phyloP scores from a whole-genome alignment of 2,113 vertebrate species.

The Myxocyprinus asiaticus region DNA sequence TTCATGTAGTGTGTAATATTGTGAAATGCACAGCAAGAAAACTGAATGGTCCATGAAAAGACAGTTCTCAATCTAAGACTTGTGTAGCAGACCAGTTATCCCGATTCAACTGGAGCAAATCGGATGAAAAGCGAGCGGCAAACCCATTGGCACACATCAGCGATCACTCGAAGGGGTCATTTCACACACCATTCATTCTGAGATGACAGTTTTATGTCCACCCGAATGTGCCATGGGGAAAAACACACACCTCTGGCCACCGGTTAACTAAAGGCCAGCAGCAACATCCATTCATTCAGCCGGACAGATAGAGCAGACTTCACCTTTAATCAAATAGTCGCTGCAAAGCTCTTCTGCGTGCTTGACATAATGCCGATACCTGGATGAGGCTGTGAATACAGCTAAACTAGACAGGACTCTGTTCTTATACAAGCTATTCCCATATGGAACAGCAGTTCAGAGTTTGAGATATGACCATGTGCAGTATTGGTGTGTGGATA shows the following conservation, averaged over 20 bases:
- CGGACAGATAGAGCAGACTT: not conserved
- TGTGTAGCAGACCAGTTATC: not conserved
- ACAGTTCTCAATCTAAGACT: not conserved
- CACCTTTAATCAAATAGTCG: constrained; percentile 20
- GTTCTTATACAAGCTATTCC: too few species aligned
- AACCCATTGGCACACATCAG: not conserved
- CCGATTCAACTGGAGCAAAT: too few species aligned
- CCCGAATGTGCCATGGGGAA: constrained; percentile 5
- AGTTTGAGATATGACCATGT: not conserved
- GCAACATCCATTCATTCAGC: not conserved
- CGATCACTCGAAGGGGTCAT: constrained; percentile 2
- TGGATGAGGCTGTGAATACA: not conserved
- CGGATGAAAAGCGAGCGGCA: not conserved
- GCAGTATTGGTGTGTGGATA: not conserved
- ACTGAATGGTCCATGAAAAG: not conserved
- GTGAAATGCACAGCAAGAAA: not conserved
- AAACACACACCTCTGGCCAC: not conserved
- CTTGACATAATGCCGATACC: not conserved
- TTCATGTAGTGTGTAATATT: not conserved
- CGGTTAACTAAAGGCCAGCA: constrained; percentile 27
- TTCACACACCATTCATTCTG: constrained; percentile 37
- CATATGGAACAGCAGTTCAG: too few species aligned
- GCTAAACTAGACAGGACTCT: not conserved
- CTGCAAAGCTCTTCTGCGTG: not conserved
- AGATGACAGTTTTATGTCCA: constrained; percentile 40